Conservation (phyloP, 2,113 vertebrate species). For the Callionymus lyra region DNA sequence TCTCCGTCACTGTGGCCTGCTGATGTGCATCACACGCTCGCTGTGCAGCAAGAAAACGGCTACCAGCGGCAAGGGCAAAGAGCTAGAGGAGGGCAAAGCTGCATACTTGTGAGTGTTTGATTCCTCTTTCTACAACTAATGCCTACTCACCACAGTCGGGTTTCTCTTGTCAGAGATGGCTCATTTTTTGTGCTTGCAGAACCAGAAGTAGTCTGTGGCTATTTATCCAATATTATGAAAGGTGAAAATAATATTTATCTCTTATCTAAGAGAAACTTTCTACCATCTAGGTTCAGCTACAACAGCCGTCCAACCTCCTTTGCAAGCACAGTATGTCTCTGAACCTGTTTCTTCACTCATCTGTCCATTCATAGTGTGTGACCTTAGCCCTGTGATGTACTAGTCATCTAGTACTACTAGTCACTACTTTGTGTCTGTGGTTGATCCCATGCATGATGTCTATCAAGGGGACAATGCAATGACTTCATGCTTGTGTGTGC, state of each 20-base stretch:
- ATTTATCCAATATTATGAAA: too few relatives aligned
- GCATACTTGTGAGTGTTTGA: conserved; percentile 87
- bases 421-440: conserved; percentile 26
- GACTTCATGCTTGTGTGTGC: conserved; percentile 1
- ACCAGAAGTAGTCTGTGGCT: too few relatives aligned
- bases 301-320: conserved; percentile 55
- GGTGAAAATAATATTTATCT: too few relatives aligned
- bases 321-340: conserved; percentile 59
- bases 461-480: neutral
- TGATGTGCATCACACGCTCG: conserved; percentile 93
- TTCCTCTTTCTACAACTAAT: neutral
- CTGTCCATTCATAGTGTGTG: conserved; percentile 24
- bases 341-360: conserved; percentile 47
- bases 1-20: conserved; percentile 86
- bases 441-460: conserved; percentile 9
- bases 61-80: conserved; percentile 90
- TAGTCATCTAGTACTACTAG: conserved; percentile 15
- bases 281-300: conserved; percentile 56
- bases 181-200: conserved; percentile 32
- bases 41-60: conserved; percentile 92
- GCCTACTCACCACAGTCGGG: neutral
- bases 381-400: too few relatives aligned
- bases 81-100: conserved; percentile 94
- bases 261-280: conserved; percentile 25
- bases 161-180: conserved; percentile 5